Percentiles rank a stretch among this genome's conserved stretches.
phyloP scores from a whole-genome alignment of 1,140 invertebrate genomes.

The Probaryconus sp. region DNA sequence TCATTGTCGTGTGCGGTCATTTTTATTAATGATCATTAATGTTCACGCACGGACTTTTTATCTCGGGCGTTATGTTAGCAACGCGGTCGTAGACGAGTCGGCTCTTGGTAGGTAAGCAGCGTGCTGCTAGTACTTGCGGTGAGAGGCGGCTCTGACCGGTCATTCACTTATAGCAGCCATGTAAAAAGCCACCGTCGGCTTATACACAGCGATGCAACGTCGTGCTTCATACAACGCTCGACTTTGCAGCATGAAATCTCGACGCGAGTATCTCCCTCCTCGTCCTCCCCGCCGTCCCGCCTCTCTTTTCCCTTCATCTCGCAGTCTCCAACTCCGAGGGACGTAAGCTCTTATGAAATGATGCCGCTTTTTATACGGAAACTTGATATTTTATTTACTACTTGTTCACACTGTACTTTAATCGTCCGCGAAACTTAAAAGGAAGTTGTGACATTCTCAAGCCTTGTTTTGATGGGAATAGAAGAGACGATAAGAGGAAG shows the following conservation, averaged over 20 bases:
- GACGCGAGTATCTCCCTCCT: too few species aligned
- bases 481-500: slow-evolving; percentile 8
- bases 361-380: slow-evolving; percentile 45
- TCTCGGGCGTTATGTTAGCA: slow-evolving; percentile 31
- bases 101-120: slow-evolving; percentile 16
- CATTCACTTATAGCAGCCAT: slow-evolving; percentile 70
- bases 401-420: slow-evolving; percentile 47
- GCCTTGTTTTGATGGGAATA: slow-evolving; percentile 21
- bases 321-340: slow-evolving; percentile 15
- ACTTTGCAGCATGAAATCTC: slow-evolving; percentile 39
- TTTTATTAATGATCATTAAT: slow-evolving; percentile 40
- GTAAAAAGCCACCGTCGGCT: slow-evolving; percentile 64
- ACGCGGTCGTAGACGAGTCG: slow-evolving; percentile 31
- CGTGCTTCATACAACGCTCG: slow-evolving; percentile 15
- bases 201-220: slow-evolving; percentile 18
- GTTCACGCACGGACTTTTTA: slow-evolving; percentile 3
- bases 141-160: slow-evolving; percentile 75
- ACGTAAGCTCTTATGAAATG: slow-evolving; percentile 44
- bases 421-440: slow-evolving; percentile 32
- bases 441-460: slow-evolving; percentile 12
- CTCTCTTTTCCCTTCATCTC: not conserved
- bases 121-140: slow-evolving; percentile 44
- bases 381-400: slow-evolving; percentile 59
- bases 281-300: too few species aligned
- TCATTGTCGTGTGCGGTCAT: slow-evolving; percentile 6